Percentiles rank a stretch among this genome's conserved stretches.
Evolutionary conservation across 2,113 vertebrate species (phyloP).

Genomic region (Rhombomys opimus): DNA sequence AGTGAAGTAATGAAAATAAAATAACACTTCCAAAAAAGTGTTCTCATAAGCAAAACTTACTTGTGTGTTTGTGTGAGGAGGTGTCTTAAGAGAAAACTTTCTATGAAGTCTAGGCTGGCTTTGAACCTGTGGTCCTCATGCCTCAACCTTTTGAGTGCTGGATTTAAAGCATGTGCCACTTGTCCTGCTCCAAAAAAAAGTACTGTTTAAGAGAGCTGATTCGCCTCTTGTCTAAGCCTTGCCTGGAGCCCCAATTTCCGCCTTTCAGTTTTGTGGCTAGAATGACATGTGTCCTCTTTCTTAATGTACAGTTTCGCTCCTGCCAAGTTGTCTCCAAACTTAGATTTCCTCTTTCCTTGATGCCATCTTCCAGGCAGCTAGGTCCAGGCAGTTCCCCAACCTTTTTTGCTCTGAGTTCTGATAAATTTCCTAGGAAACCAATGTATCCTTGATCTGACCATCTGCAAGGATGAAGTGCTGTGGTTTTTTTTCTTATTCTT

Average conservation of each 20-base stretch:
- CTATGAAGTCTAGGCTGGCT: not conserved
- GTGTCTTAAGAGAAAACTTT: not conserved
- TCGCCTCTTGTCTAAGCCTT: not conserved
- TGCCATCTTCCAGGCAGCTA: not conserved
- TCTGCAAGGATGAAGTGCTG: not conserved
- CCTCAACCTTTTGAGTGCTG: not conserved
- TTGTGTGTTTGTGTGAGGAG: not conserved
- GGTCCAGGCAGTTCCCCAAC: not conserved
- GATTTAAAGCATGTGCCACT: not conserved
- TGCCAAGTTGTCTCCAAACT: conserved; percentile 15
- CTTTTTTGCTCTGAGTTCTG: conserved; percentile 40
- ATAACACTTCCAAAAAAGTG: not conserved
- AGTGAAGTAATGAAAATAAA: not conserved
- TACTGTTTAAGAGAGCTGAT: conserved; percentile 26
- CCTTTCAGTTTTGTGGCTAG: not conserved
- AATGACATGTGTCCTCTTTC: conserved; percentile 21
- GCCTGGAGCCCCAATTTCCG: not conserved
- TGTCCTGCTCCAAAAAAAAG: not conserved
- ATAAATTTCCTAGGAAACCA: conserved; percentile 17
- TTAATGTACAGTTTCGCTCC: not conserved
- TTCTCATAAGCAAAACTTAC: not conserved
- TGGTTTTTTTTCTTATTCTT: not conserved
- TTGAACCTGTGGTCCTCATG: not conserved
- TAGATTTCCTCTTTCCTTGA: not conserved
- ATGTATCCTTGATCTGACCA: not conserved